Conservation (phyloP, 2,113 vertebrate genomes). For the Choloepus hoffmanni region DNA sequence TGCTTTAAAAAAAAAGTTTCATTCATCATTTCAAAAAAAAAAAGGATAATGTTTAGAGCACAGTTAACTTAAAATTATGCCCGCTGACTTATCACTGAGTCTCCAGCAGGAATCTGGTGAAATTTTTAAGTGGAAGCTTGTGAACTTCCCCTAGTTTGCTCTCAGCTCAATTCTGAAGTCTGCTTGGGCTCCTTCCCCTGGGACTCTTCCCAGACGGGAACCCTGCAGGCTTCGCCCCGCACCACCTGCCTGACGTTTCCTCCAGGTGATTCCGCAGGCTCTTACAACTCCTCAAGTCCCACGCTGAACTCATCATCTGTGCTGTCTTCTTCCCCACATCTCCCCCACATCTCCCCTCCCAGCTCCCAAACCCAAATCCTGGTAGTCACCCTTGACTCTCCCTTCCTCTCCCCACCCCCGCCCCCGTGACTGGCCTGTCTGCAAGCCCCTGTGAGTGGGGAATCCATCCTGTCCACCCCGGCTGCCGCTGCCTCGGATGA, state of each 20-base stretch:
- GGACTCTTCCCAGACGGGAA: background rate
- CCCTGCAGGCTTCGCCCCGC: too few relatives aligned
- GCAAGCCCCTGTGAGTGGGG: background rate
- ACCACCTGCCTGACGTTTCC: too few relatives aligned
- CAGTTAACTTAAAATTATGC: background rate
- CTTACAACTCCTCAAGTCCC: background rate
- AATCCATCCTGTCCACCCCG: background rate
- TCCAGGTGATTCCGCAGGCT: background rate
- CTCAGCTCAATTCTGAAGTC: background rate
- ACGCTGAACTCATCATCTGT: background rate
- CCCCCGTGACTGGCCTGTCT: background rate
- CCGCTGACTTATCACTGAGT: background rate
- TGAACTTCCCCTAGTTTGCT: background rate
- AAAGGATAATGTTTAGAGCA: background rate
- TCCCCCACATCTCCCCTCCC: background rate
- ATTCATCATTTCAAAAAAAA: background rate
- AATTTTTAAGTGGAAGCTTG: background rate
- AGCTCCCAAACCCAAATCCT: background rate
- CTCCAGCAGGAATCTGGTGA: background rate
- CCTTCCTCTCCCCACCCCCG: background rate
- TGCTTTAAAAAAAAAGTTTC: background rate
- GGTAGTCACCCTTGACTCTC: background rate
- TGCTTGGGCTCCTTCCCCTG: background rate
- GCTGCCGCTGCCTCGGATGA: too few relatives aligned
- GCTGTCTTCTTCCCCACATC: background rate